phyloP scores from a whole-genome alignment of 2,888 invertebrate genomes.

The Tholera decimalis region DNA sequence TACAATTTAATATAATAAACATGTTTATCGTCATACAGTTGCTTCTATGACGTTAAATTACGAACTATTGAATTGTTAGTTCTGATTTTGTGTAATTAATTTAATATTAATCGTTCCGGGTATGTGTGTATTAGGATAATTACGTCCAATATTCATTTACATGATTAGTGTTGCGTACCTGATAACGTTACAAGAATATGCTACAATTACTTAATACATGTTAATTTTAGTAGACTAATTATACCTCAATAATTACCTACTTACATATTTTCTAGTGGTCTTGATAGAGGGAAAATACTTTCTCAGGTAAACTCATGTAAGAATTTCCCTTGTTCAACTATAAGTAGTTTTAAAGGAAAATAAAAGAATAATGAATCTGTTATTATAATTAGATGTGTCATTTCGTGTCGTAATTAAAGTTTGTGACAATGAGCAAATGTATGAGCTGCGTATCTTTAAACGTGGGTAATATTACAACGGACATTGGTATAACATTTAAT shows the following conservation, averaged over 20 bases:
- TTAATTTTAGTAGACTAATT: slow-evolving; percentile 6
- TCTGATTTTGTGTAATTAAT: slow-evolving; percentile 14
- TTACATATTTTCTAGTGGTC: background rate
- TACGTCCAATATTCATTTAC: background rate
- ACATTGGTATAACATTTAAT: background rate
- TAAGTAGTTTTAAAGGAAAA: slow-evolving; percentile 33
- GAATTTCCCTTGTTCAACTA: slow-evolving; percentile 1
- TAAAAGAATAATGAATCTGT: slow-evolving; percentile 23
- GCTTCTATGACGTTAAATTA: slow-evolving; percentile 31
- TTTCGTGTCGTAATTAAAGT: slow-evolving; percentile 30
- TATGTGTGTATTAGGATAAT: background rate
- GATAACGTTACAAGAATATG: slow-evolving; percentile 25
- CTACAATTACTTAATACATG: slow-evolving; percentile 23
- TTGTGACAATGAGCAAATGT: slow-evolving; percentile 38
- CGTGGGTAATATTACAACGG: slow-evolving; percentile 10
- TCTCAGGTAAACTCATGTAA: background rate
- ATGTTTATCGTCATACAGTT: slow-evolving; percentile 28
- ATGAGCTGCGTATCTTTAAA: background rate
- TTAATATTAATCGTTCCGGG: slow-evolving; percentile 1
- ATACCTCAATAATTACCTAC: background rate
- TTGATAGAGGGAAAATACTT: background rate
- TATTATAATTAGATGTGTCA: slow-evolving; percentile 26
- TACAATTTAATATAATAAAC: slow-evolving; percentile 27
- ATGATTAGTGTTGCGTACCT: slow-evolving; percentile 18
- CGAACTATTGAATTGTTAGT: background rate